Base-by-base conservation (phyloP, 2,113 vertebrate genomes). In the Cricetomys ansorgei region DNA sequence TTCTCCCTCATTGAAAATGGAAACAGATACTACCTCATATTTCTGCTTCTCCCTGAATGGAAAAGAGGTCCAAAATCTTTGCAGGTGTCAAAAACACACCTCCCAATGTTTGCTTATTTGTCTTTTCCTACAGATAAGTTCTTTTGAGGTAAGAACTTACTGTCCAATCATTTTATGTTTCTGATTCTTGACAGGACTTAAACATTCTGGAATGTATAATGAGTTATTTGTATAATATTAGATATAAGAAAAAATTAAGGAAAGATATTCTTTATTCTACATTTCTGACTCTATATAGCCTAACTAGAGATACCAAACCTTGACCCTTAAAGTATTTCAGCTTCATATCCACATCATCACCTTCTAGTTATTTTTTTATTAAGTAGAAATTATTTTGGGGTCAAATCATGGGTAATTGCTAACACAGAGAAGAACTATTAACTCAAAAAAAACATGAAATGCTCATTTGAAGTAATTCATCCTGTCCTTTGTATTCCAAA, bases 401-500 rank as follows among this genome's bases (percentile, higher is more conserved):
- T 88, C 45, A 93, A 37, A 69, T 40, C 73, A 7, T 67, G n/a
- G 73, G 37, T 86, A 92, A 62, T 64, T 95, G 25, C 25, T 90
- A 96, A 48, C 21, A 50, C 21, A 77, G 25, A 95, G 16, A 85
- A 5, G 19, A 85, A n/a, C 10, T 94, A 16, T 40, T 93, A 62
- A 57, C 53, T 43, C 7, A 69, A 55, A 57, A 55, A 57, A n/a
- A 19, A 40, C 8, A 88, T 84, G 25, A 69, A 79, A 57, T 69
- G 3, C 0, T 40, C 27, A 48, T 92, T 91, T 86, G 55, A 62
- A 94, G 64, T 25, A 77, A 75, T 91, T 80, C 5, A 73, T 57
- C 8, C 15, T 84, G 3, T 94, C 31, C 70, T 88, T 70, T 64
- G n/a, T 80, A 79, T 96, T 87, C 25, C 45, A 96, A 89, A 83